Evolutionary conservation across 1,140 invertebrate genomes (phyloP).

Genomic region (Chrysoperla carnea): DNA sequence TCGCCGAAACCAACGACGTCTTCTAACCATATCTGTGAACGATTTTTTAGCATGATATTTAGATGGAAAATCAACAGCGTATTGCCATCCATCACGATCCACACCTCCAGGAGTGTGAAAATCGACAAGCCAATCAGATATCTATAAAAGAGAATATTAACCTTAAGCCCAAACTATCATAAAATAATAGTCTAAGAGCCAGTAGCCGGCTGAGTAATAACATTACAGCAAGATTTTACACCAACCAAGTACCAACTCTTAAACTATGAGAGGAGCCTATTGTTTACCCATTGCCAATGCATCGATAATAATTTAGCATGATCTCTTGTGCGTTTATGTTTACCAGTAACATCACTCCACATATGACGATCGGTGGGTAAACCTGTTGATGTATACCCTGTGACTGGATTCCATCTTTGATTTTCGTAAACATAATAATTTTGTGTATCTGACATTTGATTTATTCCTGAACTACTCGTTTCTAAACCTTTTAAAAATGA

Average conservation of each 20-base stretch:
- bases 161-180: no score
- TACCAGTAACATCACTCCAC: slow-evolving; percentile 78
- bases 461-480: slow-evolving; percentile 44
- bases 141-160: slow-evolving; percentile 27
- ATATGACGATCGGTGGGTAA: slow-evolving; percentile 74
- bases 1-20: slow-evolving; percentile 68
- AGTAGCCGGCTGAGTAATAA: no score
- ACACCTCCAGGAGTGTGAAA: slow-evolving; percentile 76
- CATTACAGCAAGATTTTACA: no score
- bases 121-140: slow-evolving; percentile 79
- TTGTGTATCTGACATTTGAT: slow-evolving; percentile 65
- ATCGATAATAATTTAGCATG: slow-evolving; percentile 67
- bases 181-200: no score
- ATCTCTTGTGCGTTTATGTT: slow-evolving; percentile 64
- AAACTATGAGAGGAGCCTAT: not conserved
- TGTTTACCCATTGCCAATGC: slow-evolving; percentile 72
- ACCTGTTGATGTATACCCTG: slow-evolving; percentile 68
- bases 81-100: slow-evolving; percentile 85
- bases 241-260: not conserved
- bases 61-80: slow-evolving; percentile 78
- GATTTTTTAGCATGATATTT: slow-evolving; percentile 69
- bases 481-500: slow-evolving; percentile 54
- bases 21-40: slow-evolving; percentile 74
- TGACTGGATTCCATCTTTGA: slow-evolving; percentile 82
- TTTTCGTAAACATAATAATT: slow-evolving; percentile 83